A percentile compares a stretch with the other conserved stretches of the same genome.
Conservation (phyloP, 2,888 invertebrate genomes). For the Sceliomorpha sp. region DNA sequence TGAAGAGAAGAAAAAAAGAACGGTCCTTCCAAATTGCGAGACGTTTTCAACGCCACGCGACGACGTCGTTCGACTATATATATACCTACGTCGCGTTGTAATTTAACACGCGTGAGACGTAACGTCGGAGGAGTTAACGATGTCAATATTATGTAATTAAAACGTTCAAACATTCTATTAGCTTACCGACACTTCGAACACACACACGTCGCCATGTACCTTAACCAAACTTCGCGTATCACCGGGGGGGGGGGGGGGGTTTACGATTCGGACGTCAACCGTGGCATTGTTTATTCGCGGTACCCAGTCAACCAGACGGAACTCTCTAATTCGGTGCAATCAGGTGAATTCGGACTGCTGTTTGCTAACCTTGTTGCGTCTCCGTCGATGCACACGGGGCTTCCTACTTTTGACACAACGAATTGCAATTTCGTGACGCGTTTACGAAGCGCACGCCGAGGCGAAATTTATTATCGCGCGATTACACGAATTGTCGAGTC, state of each 20-base stretch:
- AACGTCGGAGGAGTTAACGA: no score
- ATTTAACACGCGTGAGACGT: slow-evolving; percentile 3
- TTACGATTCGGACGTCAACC: slow-evolving; percentile 15
- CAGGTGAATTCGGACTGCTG: slow-evolving; percentile 12
- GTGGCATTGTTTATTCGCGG: slow-evolving; percentile 24
- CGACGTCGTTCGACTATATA: no score
- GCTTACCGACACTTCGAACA: slow-evolving; percentile 17
- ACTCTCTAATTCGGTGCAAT: slow-evolving; percentile 33
- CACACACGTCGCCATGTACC: slow-evolving; percentile 14
- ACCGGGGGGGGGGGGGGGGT: no score
- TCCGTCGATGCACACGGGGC: slow-evolving; percentile 14
- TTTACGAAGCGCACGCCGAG: no score
- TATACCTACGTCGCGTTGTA: no score
- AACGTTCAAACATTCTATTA: slow-evolving; percentile 22
- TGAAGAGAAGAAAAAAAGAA: no score
- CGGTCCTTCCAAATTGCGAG: no score
- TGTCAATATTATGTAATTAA: slow-evolving; percentile 27
- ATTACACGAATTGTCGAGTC: no score
- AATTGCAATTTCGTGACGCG: no score
- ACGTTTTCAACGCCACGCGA: no score
- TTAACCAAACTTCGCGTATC: slow-evolving; percentile 29
- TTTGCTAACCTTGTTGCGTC: slow-evolving; percentile 31
- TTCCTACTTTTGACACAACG: slow-evolving; percentile 5
- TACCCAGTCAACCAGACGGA: slow-evolving; percentile 16
- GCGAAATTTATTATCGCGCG: no score